Conservation (phyloP, 2,888 invertebrate species). For the Lumbricus terrestris region DNA sequence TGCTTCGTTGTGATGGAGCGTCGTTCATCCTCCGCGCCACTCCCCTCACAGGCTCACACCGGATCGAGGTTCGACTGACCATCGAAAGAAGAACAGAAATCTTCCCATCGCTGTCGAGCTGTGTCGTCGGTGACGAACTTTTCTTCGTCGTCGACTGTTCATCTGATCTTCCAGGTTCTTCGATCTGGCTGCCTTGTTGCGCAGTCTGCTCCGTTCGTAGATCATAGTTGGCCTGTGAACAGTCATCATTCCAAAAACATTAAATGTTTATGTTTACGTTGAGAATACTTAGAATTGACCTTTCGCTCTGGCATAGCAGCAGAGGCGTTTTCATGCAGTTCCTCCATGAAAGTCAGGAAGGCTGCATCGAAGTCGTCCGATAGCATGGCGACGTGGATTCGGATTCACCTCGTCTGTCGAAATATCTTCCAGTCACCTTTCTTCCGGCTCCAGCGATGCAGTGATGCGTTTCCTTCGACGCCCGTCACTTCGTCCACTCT, state of each 20-base stretch:
- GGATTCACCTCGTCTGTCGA: neutral
- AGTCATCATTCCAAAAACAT: neutral
- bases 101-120: neutral
- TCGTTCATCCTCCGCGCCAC: neutral
- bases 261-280: neutral
- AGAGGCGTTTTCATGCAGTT: neutral
- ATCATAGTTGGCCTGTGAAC: neutral
- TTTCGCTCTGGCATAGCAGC: neutral
- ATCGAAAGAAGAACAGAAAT: neutral
- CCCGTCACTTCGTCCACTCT: neutral
- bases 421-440: neutral
- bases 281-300: neutral
- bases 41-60: too few species aligned
- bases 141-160: too few species aligned
- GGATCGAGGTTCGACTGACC: neutral
- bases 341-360: neutral
- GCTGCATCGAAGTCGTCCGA: neutral
- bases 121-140: neutral
- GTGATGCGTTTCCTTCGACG: neutral
- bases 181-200: neutral
- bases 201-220: neutral
- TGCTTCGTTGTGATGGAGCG: neutral
- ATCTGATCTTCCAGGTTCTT: neutral
- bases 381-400: too few species aligned
- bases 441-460: neutral